Evolutionary conservation across 1,140 invertebrate genomes (phyloP), one percentile per base, ranked within the genome.

Genomic region (Micrasema longulum): DNA sequence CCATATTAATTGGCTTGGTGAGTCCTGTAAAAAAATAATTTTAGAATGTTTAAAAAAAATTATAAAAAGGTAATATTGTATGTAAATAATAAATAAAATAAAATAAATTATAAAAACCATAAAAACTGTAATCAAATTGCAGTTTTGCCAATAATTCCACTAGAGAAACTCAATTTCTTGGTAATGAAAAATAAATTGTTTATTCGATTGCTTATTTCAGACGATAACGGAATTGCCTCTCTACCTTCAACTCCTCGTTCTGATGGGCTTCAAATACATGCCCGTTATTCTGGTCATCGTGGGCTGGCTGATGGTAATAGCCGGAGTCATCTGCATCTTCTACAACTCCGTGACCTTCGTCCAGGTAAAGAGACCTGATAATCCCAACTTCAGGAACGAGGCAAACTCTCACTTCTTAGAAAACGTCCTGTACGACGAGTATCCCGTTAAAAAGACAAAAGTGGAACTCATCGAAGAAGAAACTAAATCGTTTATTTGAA

Each of bases 131-230:
- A n/a, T n/a, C n/a, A n/a, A n/a, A 38, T 38, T 38, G 36, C 12
- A 12, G 36, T 12, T 38, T 12, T 38, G 36, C 5, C 12, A 5
- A 12, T 12, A 5, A 38, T 12, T 7, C 36, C 36, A 1, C 5
- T 41, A 10, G 10, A 41, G 5, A 41, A 41, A n/a, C 38, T n/a
- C 38, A 1, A n/a, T n/a, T 41, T 41, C 38, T 41, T 41, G 38
- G n/a, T 41, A 11, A 41, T 41, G 1, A 1, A 41, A 41, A 41
- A 5, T 41, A n/a, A n/a, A 41, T 41, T 1, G 3, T 20, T 20
- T 20, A 50, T 12, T 53, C 10, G 16, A 26, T 41, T 69, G 11
- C 4, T 70, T 31, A 31, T 65, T 71, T 48, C 60, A 71, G 69
- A 11, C 12, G 1, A n/a, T 71, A 18, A 63, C 66, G 12, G 48